Conservation (phyloP, 2,888 invertebrate genomes). For the Polia nebulosa region DNA sequence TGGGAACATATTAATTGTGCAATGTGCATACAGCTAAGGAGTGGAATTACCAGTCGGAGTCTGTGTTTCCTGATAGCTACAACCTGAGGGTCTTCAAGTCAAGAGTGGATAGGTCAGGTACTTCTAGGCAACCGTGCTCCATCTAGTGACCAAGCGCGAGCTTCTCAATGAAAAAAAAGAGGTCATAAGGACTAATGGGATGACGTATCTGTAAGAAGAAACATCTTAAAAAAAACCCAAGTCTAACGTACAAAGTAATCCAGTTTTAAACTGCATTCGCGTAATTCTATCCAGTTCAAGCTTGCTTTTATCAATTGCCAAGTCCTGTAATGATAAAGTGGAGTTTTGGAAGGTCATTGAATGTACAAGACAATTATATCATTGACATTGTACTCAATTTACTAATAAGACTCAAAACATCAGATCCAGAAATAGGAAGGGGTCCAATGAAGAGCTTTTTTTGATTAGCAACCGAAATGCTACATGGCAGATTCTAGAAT, state of each 20-base stretch:
- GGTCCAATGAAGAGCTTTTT: constrained; percentile 3
- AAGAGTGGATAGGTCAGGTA: too few species aligned
- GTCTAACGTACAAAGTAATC: constrained; percentile 21
- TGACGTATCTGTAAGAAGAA: too few species aligned
- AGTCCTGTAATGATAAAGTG: constrained; percentile 45
- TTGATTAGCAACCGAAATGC: neutral
- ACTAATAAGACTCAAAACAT: constrained; percentile 22
- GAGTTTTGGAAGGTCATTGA: constrained; percentile 42
- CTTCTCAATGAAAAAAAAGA: too few species aligned
- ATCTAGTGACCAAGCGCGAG: too few species aligned
- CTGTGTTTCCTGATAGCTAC: too few species aligned
- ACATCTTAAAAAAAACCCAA: neutral
- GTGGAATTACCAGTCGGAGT: too few species aligned
- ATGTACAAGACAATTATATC: constrained; percentile 48
- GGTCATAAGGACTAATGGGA: too few species aligned
- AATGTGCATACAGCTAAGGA: too few species aligned
- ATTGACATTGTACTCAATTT: constrained; percentile 45
- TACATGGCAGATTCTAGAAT: neutral
- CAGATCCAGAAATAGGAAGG: constrained; percentile 1
- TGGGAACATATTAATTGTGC: too few species aligned
- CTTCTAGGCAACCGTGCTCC: too few species aligned
- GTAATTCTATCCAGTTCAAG: constrained; percentile 49
- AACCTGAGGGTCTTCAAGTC: too few species aligned
- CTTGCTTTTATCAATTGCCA: constrained; percentile 44
- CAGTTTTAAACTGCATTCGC: constrained; percentile 27